Conservation (phyloP, 2,113 vertebrate genomes). For the Emydura subglobosa region DNA sequence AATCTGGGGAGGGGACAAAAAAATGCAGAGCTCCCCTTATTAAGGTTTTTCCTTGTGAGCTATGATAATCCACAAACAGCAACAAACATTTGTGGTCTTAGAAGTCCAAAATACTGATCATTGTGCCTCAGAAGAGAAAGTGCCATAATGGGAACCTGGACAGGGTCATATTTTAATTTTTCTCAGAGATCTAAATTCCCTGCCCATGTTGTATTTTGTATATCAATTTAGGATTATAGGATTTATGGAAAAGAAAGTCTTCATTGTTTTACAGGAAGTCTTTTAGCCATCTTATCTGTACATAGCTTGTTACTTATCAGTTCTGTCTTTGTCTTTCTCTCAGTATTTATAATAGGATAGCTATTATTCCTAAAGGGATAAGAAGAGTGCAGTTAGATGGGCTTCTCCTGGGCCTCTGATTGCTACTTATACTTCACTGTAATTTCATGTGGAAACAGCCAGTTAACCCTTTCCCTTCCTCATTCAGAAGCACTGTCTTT, state of each 20-base stretch:
- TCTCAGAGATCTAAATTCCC: neutral
- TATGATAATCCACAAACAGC: rapidly evolving
- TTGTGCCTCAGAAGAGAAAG: neutral
- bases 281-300: constrained; percentile 19
- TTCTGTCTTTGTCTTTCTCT: neutral
- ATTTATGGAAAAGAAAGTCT: constrained; percentile 8
- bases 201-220: neutral
- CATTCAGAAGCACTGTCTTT: neutral
- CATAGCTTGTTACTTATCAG: neutral
- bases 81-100: neutral
- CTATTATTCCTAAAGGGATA: constrained; percentile 26
- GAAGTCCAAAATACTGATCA: neutral
- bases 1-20: neutral
- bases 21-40: neutral
- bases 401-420: neutral
- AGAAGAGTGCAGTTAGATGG: neutral
- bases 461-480: neutral
- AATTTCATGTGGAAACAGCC: neutral
- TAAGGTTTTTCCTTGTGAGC: rapidly evolving
- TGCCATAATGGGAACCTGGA: neutral
- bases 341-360: neutral
- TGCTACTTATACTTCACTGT: neutral
- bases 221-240: neutral
- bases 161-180: neutral
- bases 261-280: constrained; percentile 23